Percentiles rank a stretch among this genome's conserved stretches.
Evolutionary conservation across 2,113 vertebrate genomes (phyloP).

Genomic region (Oxyura jamaicensis): DNA sequence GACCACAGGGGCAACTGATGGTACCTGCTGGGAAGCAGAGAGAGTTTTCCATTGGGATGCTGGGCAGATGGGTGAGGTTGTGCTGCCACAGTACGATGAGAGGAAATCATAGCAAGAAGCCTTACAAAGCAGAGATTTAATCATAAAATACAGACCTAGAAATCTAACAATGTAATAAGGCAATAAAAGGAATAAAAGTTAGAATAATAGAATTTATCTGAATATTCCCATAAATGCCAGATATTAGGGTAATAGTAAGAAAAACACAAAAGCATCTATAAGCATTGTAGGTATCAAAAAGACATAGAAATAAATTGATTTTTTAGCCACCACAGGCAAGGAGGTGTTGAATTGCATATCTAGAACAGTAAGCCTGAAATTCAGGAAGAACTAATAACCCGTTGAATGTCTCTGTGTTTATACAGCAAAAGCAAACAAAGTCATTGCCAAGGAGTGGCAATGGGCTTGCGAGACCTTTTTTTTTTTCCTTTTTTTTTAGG

Average conservation of each 20-base stretch:
- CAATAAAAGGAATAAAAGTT: not conserved
- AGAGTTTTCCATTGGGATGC: not conserved
- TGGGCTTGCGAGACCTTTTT: fast-evolving
- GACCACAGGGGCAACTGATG: not conserved
- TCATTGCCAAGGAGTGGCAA: not conserved
- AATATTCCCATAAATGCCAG: not conserved
- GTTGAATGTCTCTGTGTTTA: not conserved
- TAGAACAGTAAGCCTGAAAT: not conserved
- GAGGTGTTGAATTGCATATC: not conserved
- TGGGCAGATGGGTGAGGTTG: not conserved
- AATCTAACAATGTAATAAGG: not conserved
- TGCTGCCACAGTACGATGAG: not conserved
- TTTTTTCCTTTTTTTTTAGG: no score
- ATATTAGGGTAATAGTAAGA: not conserved
- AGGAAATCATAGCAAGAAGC: not conserved
- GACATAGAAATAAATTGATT: not conserved
- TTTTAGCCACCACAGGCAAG: not conserved
- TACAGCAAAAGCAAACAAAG: not conserved
- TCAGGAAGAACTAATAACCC: not conserved
- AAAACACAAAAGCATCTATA: not conserved
- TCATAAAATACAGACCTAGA: not conserved
- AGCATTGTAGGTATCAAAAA: not conserved
- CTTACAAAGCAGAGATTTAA: not conserved
- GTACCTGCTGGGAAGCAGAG: not conserved
- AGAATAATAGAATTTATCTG: not conserved